Base-by-base conservation (phyloP, 2,113 vertebrate species). In the Megatriorchis doriae region DNA sequence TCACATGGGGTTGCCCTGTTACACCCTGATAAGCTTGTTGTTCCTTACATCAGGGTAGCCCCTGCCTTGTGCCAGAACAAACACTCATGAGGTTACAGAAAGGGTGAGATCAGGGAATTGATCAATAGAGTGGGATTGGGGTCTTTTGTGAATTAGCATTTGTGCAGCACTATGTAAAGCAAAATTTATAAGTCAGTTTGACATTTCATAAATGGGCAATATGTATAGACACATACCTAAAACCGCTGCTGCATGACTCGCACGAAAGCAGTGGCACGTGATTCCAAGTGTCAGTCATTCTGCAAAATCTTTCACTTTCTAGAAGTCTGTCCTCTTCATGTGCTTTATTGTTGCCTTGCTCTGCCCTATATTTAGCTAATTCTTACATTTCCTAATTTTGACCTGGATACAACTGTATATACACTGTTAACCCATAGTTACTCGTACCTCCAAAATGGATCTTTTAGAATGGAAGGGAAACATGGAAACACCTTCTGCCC, bases 261-360 rank as follows among this genome's bases (percentile, higher is more conserved):
- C 4, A 34, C 1, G 1, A 68, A 72, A 73, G 26, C 23, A 61
- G 36, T 1, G 12, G 55, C 8, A 18, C 11, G 27, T 3, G 3
- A 72, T 66, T 87, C n/a, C 36, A 66, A 42, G 31, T 17, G 21
- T 45, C 36, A 40, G 14, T 53, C 58, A 47, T 42, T 50, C 56
- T 93, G 36, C 61, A 85, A 21, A 15, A 14, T 31, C 19, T 38
- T 68, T 45, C 25, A 65, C 40, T 78, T 73, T 78, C 70, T 63
- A 67, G 25, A 62, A 63, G 6, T 32, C 40, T 48, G 10, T 50
- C 21, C 25, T 83, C 38, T 63, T 62, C 43, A 55, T 14, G 25
- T 47, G 43, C 3, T 59, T 90, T 63, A 50, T 66, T 85, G 31
- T 15, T 78, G 65, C 36, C 27, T 45, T 65, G 17, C 14, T 70